These are phyloP conservation scores for Hirtodrosophila alboralis DNA, from an alignment of 2,888 invertebrate genomes.

Conservation along the genomic window DNA sequence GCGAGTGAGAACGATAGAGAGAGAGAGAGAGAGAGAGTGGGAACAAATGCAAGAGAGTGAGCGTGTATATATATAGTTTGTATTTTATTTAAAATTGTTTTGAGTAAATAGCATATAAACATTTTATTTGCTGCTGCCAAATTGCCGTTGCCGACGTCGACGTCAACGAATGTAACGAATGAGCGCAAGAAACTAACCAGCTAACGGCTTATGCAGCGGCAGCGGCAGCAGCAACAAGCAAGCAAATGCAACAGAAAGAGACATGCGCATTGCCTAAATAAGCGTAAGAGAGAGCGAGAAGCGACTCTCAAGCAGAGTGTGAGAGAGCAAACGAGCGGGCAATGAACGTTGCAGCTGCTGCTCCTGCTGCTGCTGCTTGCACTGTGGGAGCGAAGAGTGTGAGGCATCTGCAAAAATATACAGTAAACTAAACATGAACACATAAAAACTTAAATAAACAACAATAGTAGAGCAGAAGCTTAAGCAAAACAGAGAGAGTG, in stretches of 20 bases:
- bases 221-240: too few relatives aligned
- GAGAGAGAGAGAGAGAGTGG: conserved; percentile 17
- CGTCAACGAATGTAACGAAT: conserved; percentile 39
- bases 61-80: conserved; percentile 48
- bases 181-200: conserved; percentile 39
- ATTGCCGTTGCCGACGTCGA: conserved; percentile 30
- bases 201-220: conserved; percentile 40
- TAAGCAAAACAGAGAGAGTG: conserved; percentile 19
- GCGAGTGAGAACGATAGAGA: conserved; percentile 16
- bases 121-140: conserved; percentile 78
- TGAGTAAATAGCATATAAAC: conserved; percentile 79
- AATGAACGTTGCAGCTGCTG: conserved; percentile 31
- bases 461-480: conserved; percentile 64
- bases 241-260: conserved; percentile 60
- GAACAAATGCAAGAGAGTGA: conserved; percentile 25
- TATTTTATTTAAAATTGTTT: conserved; percentile 80
- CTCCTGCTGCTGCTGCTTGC: too few relatives aligned
- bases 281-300: conserved; percentile 40
- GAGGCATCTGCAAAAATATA: conserved; percentile 70
- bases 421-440: conserved; percentile 78
- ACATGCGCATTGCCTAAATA: conserved; percentile 68
- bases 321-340: conserved; percentile 39
- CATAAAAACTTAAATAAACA: conserved; percentile 79
- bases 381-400: conserved; percentile 38
- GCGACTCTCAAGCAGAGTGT: conserved; percentile 14